These are phyloP conservation scores for Poecilia velifera DNA, from an alignment of 2,797 vertebrate species.

Conservation along the genomic window DNA sequence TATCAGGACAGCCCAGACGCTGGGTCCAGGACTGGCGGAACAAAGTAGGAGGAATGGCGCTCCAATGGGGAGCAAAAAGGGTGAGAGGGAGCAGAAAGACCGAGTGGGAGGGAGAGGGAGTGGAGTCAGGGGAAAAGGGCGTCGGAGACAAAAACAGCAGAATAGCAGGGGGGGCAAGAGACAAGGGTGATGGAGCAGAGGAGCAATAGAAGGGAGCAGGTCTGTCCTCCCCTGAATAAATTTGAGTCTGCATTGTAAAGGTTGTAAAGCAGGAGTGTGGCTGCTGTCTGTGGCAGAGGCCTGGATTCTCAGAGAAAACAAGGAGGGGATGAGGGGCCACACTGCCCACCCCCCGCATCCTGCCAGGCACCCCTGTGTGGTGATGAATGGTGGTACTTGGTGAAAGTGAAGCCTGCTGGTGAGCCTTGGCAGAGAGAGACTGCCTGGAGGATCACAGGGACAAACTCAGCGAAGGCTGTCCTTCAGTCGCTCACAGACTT, in stretches of 20 bases:
- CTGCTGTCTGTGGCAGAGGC: conserved; percentile 77
- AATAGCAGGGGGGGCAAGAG: conserved; percentile 58
- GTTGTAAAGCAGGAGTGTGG: conserved; percentile 78
- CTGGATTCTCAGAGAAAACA: conserved; percentile 74
- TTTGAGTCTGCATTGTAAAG: conserved; percentile 71
- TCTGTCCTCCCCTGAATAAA: conserved; percentile 74
- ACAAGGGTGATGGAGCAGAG: conserved; percentile 77
- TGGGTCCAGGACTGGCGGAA: conserved; percentile 80
- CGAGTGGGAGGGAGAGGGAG: conserved; percentile 42
- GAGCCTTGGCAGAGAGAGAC: conserved; percentile 74
- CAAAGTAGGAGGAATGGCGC: conserved; percentile 85
- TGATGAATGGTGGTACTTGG: conserved; percentile 86
- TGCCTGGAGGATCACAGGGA: conserved; percentile 75
- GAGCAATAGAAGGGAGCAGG: conserved; percentile 68
- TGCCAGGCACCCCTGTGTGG: conserved; percentile 74
- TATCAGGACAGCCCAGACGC: conserved; percentile 83
- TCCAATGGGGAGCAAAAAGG: conserved; percentile 73
- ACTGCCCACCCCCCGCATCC: conserved; percentile 47
- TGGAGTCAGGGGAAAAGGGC: conserved; percentile 57
- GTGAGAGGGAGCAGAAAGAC: conserved; percentile 59
- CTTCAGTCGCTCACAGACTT: conserved; percentile 68
- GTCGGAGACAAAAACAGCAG: conserved; percentile 41
- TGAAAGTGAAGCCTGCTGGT: conserved; percentile 84
- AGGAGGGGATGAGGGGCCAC: conserved; percentile 66
- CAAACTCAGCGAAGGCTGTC: conserved; percentile 74